These are phyloP conservation scores for Hippotragus niger DNA, from an alignment of 2,113 vertebrate genomes.

Conservation along the genomic window DNA sequence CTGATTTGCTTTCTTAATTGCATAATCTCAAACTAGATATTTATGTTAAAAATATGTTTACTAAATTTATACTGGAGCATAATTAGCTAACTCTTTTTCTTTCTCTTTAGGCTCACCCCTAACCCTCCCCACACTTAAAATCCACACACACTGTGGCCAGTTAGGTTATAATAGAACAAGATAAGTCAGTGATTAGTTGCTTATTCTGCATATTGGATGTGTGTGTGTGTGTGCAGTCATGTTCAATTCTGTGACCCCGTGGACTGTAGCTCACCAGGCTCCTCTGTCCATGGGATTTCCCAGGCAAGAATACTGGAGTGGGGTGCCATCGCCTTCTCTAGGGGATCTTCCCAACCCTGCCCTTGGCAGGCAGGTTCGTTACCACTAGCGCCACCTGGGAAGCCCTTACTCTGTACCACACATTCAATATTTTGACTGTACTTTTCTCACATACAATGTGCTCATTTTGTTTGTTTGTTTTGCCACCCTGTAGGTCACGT, in stretches of 20 bases:
- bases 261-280: not conserved
- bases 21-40: conserved; percentile 17
- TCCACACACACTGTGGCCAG: not conserved
- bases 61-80: not conserved
- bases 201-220: not conserved
- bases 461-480: not conserved
- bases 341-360: not conserved
- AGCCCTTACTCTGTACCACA: not conserved
- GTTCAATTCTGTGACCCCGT: not conserved
- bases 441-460: not conserved
- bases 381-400: not conserved
- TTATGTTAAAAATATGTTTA: conserved; percentile 25
- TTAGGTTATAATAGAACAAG: not conserved
- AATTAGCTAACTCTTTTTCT: conserved; percentile 15
- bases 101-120: not conserved
- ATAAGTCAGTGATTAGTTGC: not conserved
- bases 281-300: not conserved
- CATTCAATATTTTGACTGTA: not conserved
- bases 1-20: conserved; percentile 44
- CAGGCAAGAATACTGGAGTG: not conserved
- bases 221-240: not conserved
- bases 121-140: not conserved
- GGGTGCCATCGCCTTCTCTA: not conserved
- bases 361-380: not conserved
- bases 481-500: not conserved